Evolutionary conservation across 2,797 vertebrate genomes (phyloP), one percentile per base, ranked within the genome.

Genomic region (Enteromius thamalakanensis): DNA sequence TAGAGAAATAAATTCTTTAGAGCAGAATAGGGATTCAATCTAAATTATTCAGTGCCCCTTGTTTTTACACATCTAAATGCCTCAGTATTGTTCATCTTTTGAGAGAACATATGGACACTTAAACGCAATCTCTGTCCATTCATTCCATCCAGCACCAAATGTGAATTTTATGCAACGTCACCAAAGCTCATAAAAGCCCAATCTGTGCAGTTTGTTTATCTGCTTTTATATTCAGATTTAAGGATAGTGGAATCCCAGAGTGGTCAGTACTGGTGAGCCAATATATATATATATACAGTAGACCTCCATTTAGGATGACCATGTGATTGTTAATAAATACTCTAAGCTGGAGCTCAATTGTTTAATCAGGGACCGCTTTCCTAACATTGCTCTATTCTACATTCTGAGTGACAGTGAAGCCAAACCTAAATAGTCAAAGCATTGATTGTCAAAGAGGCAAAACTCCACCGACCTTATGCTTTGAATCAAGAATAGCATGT

Each of bases 161-260:
- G 51, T 45, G 74, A 87, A 82, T 82, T 79, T 81, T 79, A 58
- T 64, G 45, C 15, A 71, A 72, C 6, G 62, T 67, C 71, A 53
- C 51, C 62, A 88, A 88, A 86, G 85, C 87, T 85, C 85, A 87
- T 87, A 88, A 87, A 88, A 87, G 53, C 80, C 79, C 84, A 87
- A 84, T 88, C 82, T 85, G 84, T 71, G 82, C 80, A 67, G 80
- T 88, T 82, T 72, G 65, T 86, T 85, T 83, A 76, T 76, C 67
- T 79, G 75, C 82, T 77, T 82, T 89, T 81, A 82, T 84, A 83
- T 82, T 85, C 71, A 79, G 76, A 71, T 87, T 86, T 86, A 60
- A 40, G 64, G 71, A 67, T 70, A 77, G 72, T 55, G 40, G 71
- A 87, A 71, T 85, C 76, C 75, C 47, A n/a, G 72, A 79, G 76